Evolutionary conservation across 2,888 invertebrate genomes (phyloP).

Genomic region (Falcaria lacertinaria): DNA sequence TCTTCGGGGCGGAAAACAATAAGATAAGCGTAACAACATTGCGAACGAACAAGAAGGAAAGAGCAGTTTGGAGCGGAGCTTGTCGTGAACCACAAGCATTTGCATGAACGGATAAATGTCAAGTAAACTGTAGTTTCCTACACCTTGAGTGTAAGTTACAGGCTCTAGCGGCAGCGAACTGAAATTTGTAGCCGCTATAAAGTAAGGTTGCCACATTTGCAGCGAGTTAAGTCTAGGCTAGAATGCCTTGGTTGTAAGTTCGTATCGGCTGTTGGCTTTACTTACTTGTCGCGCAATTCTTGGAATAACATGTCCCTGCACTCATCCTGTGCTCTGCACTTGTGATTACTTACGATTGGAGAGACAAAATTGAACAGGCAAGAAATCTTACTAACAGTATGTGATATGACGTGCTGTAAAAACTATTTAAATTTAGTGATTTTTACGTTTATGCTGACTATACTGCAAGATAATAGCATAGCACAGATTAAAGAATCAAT

Average conservation of each 20-base stretch:
- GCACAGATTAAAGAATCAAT: not conserved
- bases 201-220: not conserved
- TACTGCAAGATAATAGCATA: no score
- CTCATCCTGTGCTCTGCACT: no score
- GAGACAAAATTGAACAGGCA: no score
- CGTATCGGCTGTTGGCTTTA: not conserved
- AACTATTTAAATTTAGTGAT: no score
- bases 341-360: no score
- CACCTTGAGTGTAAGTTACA: not conserved
- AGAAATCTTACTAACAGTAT: no score
- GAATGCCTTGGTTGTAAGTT: not conserved
- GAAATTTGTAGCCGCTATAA: not conserved
- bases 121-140: constrained; percentile 20
- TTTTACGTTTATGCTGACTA: no score
- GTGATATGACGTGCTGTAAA: no score
- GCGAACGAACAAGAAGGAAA: constrained; percentile 8
- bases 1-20: constrained; percentile 2
- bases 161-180: not conserved
- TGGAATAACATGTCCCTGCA: no score
- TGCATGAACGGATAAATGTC: constrained; percentile 39
- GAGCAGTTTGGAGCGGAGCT: constrained; percentile 21
- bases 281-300: no score
- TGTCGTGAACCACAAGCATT: constrained; percentile 40
- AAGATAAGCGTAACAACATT: constrained; percentile 6
- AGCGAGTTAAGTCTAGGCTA: not conserved